These are phyloP conservation scores for Sebastes umbrosus DNA, from an alignment of 2,797 vertebrate genomes.

Conservation along the genomic window DNA sequence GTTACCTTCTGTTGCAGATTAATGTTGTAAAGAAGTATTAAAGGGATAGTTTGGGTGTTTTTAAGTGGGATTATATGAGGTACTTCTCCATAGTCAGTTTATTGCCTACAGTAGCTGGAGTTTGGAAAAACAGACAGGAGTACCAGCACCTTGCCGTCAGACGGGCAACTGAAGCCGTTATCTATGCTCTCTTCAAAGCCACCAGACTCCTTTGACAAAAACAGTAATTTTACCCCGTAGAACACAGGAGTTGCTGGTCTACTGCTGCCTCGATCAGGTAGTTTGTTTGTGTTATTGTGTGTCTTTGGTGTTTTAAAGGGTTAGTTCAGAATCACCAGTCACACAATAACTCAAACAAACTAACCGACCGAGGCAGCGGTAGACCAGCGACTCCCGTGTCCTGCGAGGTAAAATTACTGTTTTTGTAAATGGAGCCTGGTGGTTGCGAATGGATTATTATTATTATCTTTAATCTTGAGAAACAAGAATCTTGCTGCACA, in stretches of 20 bases:
- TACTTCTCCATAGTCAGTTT: no score
- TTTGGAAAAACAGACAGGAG: no score
- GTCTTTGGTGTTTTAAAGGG: not conserved
- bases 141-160: not conserved
- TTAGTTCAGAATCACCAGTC: not conserved
- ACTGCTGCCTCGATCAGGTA: accelerated
- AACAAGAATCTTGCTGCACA: no score
- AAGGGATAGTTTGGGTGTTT: no score
- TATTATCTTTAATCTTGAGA: no score
- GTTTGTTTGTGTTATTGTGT: no score
- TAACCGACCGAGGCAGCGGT: accelerated
- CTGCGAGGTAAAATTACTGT: not conserved
- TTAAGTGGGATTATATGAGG: no score
- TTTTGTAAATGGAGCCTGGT: not conserved
- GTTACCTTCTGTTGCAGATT: not conserved
- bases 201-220: not conserved
- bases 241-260: not conserved
- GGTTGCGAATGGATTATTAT: not conserved
- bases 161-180: not conserved
- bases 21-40: no score
- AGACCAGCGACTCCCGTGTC: not conserved
- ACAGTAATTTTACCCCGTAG: not conserved
- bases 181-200: not conserved
- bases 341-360: no score
- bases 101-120: no score